A percentile compares a stretch with the other conserved stretches of the same genome.
Evolutionary conservation across 1,140 invertebrate species (phyloP).

Genomic region (Pentalonia nigronervosa): DNA sequence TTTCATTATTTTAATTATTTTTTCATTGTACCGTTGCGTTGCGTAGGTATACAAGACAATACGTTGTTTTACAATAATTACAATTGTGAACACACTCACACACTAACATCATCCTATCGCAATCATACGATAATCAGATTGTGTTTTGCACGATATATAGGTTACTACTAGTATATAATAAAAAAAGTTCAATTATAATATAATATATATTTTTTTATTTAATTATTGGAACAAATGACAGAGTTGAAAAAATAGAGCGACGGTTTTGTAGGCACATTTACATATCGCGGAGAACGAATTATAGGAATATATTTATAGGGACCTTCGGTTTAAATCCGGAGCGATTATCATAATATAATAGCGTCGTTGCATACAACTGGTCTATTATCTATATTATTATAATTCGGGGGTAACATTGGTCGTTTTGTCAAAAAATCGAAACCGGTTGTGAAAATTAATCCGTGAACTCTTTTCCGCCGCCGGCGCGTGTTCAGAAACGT

Average conservation of each 20-base stretch:
- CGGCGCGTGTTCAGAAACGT: not conserved
- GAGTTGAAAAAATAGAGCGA: not conserved
- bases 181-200: not conserved
- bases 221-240: not conserved
- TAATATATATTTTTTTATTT: not conserved
- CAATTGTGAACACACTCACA: not conserved
- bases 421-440: not conserved
- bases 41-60: not conserved
- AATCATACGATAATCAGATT: constrained; percentile 15
- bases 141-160: not conserved
- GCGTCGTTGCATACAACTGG: not conserved
- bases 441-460: not conserved
- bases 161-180: not conserved
- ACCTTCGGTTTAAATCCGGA: not conserved
- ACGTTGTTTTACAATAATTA: constrained; percentile 29
- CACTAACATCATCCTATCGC: not conserved
- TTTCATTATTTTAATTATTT: constrained; percentile 3
- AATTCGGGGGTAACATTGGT: too few species aligned
- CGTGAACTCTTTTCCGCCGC: not conserved
- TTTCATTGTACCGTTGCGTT: not conserved
- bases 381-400: not conserved
- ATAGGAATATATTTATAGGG: not conserved
- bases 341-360: not conserved
- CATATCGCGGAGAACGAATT: not conserved
- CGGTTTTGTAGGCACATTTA: not conserved